A percentile compares a stretch with the other conserved stretches of the same genome.
phyloP scores from a whole-genome alignment of 2,113 vertebrate species.

The Phasianus colchicus region DNA sequence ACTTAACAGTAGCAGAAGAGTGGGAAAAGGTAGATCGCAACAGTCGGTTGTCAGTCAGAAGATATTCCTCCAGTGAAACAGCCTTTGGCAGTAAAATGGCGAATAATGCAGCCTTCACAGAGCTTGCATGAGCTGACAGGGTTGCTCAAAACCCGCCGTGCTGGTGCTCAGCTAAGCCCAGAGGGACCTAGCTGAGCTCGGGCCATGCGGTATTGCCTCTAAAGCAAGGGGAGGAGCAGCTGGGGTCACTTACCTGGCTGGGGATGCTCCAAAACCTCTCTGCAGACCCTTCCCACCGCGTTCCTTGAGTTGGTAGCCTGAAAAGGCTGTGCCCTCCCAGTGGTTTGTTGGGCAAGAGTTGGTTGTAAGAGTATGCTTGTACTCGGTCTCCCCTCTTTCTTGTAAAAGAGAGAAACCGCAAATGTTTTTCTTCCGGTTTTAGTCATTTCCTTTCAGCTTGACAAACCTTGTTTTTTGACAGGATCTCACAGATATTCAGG shows the following conservation, averaged over 20 bases:
- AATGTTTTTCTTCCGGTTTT: constrained; percentile 65
- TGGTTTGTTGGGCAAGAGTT: not conserved
- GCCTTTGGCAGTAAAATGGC: not conserved
- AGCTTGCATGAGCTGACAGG: not conserved
- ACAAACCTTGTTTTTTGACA: not conserved
- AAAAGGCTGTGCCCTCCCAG: not conserved
- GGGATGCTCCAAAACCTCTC: not conserved
- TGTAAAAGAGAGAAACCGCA: constrained; percentile 45
- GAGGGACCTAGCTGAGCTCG: not conserved
- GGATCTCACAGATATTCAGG: not conserved
- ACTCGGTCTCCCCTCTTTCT: not conserved
- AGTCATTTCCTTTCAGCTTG: constrained; percentile 59
- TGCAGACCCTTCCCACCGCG: rapidly evolving
- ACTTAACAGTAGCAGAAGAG: not conserved
- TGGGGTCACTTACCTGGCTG: not conserved
- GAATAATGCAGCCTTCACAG: not conserved
- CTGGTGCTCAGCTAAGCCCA: rapidly evolving
- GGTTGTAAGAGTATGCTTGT: not conserved
- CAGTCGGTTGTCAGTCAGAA: not conserved
- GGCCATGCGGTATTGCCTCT: not conserved
- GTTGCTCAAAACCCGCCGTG: not conserved
- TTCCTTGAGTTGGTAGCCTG: rapidly evolving
- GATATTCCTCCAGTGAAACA: not conserved
- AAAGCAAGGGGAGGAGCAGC: rapidly evolving
- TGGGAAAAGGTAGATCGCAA: not conserved